These are phyloP conservation scores for Paedocypris micromegethes DNA, from an alignment of 2,797 vertebrate species.

Conservation along the genomic window DNA sequence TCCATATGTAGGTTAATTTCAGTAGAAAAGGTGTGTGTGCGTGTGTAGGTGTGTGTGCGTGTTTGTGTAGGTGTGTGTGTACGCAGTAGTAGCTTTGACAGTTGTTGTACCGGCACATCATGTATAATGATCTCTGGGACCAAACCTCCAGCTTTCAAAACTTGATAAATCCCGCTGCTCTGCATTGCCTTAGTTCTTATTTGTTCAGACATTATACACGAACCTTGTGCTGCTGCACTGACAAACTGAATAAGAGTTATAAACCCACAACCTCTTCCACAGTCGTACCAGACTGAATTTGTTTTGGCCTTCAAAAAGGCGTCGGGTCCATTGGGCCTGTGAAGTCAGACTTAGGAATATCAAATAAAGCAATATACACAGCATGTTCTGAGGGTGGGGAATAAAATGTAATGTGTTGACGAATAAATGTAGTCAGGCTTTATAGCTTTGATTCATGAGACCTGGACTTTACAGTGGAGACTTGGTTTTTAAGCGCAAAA, in stretches of 20 bases:
- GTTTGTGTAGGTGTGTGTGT: background rate
- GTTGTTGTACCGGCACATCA: slow-evolving; percentile 2
- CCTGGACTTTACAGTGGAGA: too few species aligned
- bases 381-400: too few species aligned
- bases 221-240: background rate
- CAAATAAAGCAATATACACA: too few species aligned
- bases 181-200: slow-evolving; percentile 2
- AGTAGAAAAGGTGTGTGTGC: background rate
- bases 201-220: slow-evolving; percentile 5
- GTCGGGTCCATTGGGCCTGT: too few species aligned
- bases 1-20: background rate
- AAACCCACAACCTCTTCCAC: background rate
- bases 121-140: slow-evolving; percentile 19
- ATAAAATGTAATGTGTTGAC: too few species aligned
- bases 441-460: too few species aligned
- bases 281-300: too few species aligned
- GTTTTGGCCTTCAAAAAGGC: too few species aligned
- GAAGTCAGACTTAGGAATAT: too few species aligned
- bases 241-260: background rate
- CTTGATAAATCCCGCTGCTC: background rate
- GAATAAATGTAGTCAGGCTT: too few species aligned
- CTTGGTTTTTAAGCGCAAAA: too few species aligned
- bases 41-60: too few species aligned
- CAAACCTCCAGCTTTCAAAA: slow-evolving; percentile 7
- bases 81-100: slow-evolving; percentile 22